A percentile compares a stretch with the other conserved stretches of the same genome.
Conservation (phyloP, 2,888 invertebrate species). For the Pristionchus mayeri region DNA sequence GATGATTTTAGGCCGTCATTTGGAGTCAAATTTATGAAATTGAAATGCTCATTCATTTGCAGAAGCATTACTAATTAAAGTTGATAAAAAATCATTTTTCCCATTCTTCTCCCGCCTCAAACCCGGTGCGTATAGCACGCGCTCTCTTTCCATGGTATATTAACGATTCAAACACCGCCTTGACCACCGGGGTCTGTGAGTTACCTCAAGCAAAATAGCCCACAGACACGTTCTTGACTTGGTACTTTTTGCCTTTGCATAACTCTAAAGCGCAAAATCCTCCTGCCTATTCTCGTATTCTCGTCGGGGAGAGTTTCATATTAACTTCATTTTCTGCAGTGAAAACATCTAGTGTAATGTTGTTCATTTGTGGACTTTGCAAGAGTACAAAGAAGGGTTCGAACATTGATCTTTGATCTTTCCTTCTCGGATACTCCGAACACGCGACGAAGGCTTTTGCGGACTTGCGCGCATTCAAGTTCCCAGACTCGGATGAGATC, state of each 20-base stretch:
- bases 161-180: background rate
- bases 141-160: background rate
- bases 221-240: background rate
- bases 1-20: no score
- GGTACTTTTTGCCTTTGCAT: no score
- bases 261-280: no score
- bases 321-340: no score
- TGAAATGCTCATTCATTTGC: background rate
- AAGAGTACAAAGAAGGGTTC: no score
- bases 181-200: no score
- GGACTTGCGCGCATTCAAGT: conserved; percentile 63
- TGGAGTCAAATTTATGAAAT: background rate
- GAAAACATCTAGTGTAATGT: no score
- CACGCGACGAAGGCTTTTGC: conserved; percentile 58
- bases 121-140: background rate
- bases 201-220: no score
- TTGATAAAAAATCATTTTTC: background rate
- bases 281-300: no score
- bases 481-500: conserved; percentile 64
- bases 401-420: no score
- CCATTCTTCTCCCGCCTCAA: background rate
- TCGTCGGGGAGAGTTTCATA: no score
- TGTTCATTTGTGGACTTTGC: no score
- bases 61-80: background rate
- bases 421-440: conserved; percentile 51